Base-by-base conservation (phyloP, 2,113 vertebrate species). In the Actenoides lindsayi region DNA sequence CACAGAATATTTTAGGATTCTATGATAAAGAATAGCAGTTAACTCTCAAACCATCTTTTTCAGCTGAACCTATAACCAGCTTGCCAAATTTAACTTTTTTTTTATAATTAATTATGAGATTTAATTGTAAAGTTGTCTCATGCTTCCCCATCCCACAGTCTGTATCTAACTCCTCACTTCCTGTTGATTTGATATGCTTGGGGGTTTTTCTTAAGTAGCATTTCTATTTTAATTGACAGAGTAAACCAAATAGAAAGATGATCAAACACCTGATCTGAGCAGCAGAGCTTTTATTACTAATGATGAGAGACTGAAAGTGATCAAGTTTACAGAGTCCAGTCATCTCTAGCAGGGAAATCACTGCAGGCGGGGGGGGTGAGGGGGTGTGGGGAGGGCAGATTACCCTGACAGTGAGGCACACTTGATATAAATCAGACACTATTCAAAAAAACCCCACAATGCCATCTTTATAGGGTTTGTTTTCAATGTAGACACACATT, bases 341-440 rank as follows among this genome's bases (percentile, higher is more conserved):
- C 41, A 80, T 35, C 48, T 76, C 30, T 48, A 68, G 50, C 33
- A 83, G 14, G 35, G 41, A 87, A 84, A 76, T 42, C 53, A 68
- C 5, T 0, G 42, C 54, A 28, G 30, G 31, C 2, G 27, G 6
- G 27, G 27, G 16, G 13, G n/a, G n/a, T n/a, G n/a, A n/a, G n/a
- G n/a, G n/a, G n/a, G n/a, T n/a, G n/a, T n/a, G n/a, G n/a, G n/a
- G n/a, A n/a, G n/a, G n/a, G n/a, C n/a, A n/a, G n/a, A n/a, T n/a
- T n/a, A n/a, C n/a, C n/a, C n/a, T n/a, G n/a, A n/a, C n/a, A n/a
- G n/a, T n/a, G n/a, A 71, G n/a, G 33, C 51, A 82, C 11, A 33
- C 5, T 71, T 53, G 35, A 91, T 41, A 87, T 14, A 83, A 91
- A 84, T 56, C 39, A 79, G 51, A 64, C 14, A 53, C 28, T 68